Conservation (phyloP, 2,113 vertebrate genomes). For the Gambusia holbrooki region DNA sequence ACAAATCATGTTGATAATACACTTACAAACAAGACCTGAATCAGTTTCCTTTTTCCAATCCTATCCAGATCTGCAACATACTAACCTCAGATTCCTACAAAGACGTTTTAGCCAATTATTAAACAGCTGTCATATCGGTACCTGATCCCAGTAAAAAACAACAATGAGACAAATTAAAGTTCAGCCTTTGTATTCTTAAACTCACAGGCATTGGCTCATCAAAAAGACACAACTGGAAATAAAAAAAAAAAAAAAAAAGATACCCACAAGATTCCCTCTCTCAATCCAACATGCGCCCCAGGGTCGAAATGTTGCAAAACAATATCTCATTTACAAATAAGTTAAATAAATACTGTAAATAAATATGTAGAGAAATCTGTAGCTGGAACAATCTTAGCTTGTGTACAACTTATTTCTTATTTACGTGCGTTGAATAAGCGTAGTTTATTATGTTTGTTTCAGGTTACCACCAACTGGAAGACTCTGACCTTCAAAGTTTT, state of each 20-base stretch:
- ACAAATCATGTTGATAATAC: too few relatives aligned
- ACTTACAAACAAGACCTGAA: too few relatives aligned
- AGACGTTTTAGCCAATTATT: neutral
- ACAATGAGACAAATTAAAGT: neutral
- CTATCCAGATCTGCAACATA: too few relatives aligned
- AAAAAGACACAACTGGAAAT: slow-evolving; percentile 16
- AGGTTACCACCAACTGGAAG: neutral
- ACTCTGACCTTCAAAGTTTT: slow-evolving; percentile 3
- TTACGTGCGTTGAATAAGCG: neutral
- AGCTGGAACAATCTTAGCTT: too few relatives aligned
- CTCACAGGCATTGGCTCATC: neutral
- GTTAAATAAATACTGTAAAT: slow-evolving; percentile 25
- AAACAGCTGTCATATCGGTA: neutral
- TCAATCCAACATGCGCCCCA: neutral
- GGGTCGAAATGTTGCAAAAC: slow-evolving; percentile 4
- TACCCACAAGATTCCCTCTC: neutral
- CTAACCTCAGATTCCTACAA: neutral
- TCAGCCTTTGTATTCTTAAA: slow-evolving; percentile 47
- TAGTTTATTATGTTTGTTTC: neutral
- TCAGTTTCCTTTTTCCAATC: too few relatives aligned
- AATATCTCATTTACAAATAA: neutral
- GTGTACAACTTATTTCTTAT: neutral
- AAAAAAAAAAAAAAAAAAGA: slow-evolving; percentile 6
- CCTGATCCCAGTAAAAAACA: neutral
- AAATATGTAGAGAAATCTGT: slow-evolving; percentile 1